Evolutionary conservation across 2,113 vertebrate species (phyloP), one percentile per base, ranked within the genome.

Genomic region (Nothoprocta pentlandii): DNA sequence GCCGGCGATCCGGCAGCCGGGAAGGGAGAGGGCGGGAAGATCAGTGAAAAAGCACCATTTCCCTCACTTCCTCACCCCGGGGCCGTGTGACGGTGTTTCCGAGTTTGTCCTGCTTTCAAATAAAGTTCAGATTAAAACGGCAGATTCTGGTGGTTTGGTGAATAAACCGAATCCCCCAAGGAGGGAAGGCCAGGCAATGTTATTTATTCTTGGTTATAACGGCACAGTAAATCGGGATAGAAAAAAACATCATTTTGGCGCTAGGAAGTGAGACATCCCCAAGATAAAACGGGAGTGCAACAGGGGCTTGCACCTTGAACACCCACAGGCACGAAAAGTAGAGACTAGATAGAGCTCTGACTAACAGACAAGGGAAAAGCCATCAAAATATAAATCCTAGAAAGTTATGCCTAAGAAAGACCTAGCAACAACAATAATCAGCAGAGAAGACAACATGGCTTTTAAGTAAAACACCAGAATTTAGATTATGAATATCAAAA

Each of bases 221-320:
- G 12, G 23, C 4, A 34, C 1, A 9, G 16, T 5, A 3, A 25
- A 4, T 3, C 3, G 1, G 47, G 26, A 1, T 3, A 7, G 47
- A 3, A 13, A 25, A 21, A 15, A 36, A 58, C 16, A 17, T 11
- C 36, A 39, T 39, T 39, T 68, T 15, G 42, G 42, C 41, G 12
- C 25, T 69, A 30, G 6, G 62, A 20, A 73, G 56, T 49, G 41
- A 36, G 16, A 47, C 51, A 21, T 3, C 19, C 17, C 19, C n/a
- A 58, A 75, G 17, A 13, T 71, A 21, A 34, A 62, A 21, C 23
- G 74, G 39, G 51, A 49, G 46, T 15, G 8, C n/a, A 66, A 42
- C n/a, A 58, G 36, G 36, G 36, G 36, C 36, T 39, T 51, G 46
- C 28, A 54, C 46, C 36, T 39, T 67, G 20, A 85, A 61, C 12